Percentiles rank a stretch among this genome's conserved stretches.
phyloP scores from a whole-genome alignment of 2,797 vertebrate genomes.

The Dendrocincla tyrannina region DNA sequence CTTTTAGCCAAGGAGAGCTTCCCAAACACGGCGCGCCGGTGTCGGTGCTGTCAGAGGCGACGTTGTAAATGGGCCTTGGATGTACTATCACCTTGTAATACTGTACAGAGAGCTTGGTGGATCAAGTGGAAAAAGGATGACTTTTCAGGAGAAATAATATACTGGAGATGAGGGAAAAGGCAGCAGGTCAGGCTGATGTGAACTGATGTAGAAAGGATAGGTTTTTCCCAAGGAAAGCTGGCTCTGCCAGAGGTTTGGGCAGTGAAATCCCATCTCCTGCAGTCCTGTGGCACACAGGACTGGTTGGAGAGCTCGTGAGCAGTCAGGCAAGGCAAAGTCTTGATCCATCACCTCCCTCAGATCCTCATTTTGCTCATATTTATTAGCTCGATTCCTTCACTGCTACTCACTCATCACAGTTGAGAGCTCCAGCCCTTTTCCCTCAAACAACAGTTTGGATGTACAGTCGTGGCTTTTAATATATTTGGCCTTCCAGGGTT shows the following conservation, averaged over 20 bases:
- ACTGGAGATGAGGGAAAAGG: background rate
- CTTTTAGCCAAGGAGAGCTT: background rate
- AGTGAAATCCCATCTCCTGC: background rate
- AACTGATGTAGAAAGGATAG: background rate
- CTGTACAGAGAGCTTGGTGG: background rate
- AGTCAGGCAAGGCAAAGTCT: background rate
- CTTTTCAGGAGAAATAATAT: background rate
- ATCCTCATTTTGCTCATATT: background rate
- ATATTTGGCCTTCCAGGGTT: background rate
- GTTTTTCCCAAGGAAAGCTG: background rate
- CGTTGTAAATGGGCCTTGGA: background rate
- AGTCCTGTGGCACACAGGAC: background rate
- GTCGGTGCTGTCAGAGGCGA: background rate
- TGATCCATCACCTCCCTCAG: background rate
- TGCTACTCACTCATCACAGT: background rate
- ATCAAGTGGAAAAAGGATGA: background rate
- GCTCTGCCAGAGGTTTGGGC: background rate
- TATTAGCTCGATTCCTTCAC: background rate
- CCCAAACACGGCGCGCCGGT: accelerated
- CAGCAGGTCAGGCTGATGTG: background rate
- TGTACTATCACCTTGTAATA: background rate
- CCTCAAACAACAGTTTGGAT: background rate
- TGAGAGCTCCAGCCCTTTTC: background rate
- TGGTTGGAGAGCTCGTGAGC: background rate
- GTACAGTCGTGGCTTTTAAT: background rate